These are phyloP conservation scores for Scrobipalpa costella DNA, from an alignment of 2,888 invertebrate genomes.

Conservation along the genomic window DNA sequence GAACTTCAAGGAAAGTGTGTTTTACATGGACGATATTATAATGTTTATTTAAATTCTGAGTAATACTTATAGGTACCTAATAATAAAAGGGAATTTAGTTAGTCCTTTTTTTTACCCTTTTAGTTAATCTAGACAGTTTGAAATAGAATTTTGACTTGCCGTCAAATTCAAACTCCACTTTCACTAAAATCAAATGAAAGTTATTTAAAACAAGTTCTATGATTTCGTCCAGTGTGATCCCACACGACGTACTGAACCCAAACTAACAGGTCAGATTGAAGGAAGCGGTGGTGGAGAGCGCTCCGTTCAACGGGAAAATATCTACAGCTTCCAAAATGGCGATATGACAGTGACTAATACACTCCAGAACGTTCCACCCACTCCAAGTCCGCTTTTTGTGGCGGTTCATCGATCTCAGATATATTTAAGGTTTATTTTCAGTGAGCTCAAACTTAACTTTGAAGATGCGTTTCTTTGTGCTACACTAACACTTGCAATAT, in stretches of 20 bases:
- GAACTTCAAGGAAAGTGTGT: not conserved
- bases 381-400: conserved; percentile 31
- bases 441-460: not conserved
- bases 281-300: conserved; percentile 47
- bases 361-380: conserved; percentile 34
- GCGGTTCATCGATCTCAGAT: not conserved
- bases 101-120: not conserved
- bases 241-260: conserved; percentile 59
- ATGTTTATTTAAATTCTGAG: not conserved
- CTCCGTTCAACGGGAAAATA: conserved; percentile 49
- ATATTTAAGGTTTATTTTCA: conserved; percentile 1
- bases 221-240: conserved; percentile 47
- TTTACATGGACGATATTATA: not conserved
- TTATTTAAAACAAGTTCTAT: not conserved
- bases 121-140: not conserved
- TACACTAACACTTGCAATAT: no score
- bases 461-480: not conserved
- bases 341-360: conserved; percentile 54
- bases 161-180: not conserved
- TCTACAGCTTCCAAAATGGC: conserved; percentile 45
- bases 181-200: no score
- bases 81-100: no score
- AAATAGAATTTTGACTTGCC: no score
- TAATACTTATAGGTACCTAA: no score
- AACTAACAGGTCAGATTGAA: conserved; percentile 61